Conservation (phyloP, 2,797 vertebrate genomes). For the Tenualosa thibaudeaui region DNA sequence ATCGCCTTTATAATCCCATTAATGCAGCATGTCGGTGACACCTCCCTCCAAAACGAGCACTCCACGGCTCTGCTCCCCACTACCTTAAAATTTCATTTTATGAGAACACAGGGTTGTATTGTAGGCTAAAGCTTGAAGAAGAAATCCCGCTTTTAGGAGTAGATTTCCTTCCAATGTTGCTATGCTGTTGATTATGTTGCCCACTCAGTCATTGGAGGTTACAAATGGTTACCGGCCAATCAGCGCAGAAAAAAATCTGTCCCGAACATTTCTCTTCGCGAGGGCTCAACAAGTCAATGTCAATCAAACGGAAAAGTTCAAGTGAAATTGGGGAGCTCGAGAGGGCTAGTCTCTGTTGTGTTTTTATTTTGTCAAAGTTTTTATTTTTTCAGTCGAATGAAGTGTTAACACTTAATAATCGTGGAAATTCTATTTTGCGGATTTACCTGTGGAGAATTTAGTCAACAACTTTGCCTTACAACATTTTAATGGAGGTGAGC, state of each 20-base stretch:
- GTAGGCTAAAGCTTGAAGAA: too few relatives aligned
- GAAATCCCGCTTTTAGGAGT: background rate
- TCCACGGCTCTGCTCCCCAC: too few relatives aligned
- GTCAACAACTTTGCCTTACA: background rate
- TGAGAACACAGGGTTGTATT: too few relatives aligned
- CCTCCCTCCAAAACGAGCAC: too few relatives aligned
- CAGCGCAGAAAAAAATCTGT: background rate
- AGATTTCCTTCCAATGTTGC: background rate
- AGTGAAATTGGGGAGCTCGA: background rate
- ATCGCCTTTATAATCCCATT: too few relatives aligned
- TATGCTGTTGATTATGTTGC: background rate
- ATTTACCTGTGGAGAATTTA: background rate
- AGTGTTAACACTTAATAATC: slow-evolving; percentile 13
- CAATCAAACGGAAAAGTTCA: background rate
- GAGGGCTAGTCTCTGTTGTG: background rate
- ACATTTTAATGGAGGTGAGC: slow-evolving; percentile 18
- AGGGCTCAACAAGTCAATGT: background rate
- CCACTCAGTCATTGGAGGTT: background rate
- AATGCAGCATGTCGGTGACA: too few relatives aligned
- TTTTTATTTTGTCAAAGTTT: slow-evolving; percentile 6
- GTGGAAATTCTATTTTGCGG: background rate
- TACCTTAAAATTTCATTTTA: too few relatives aligned
- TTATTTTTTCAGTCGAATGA: background rate
- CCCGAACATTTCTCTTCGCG: background rate
- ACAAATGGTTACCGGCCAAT: background rate